A percentile compares a stretch with the other conserved stretches of the same genome.
Evolutionary conservation across 1,140 invertebrate species (phyloP).

Genomic region (Drosophila orena): DNA sequence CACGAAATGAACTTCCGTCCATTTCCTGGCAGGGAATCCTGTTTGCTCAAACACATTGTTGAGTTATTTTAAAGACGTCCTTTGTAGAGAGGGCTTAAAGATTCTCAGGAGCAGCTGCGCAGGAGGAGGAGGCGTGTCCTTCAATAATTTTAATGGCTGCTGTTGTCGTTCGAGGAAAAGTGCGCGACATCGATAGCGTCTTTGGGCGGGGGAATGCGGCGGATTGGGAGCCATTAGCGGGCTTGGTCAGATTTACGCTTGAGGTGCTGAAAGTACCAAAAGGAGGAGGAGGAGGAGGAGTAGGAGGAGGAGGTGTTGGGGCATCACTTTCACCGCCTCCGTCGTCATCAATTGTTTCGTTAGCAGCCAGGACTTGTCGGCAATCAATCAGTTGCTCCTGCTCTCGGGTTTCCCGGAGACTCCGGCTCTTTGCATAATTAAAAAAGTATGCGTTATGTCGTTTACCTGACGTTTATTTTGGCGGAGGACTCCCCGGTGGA

Average conservation of each 20-base stretch:
- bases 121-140: not conserved
- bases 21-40: not conserved
- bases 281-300: not conserved
- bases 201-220: not conserved
- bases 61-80: slow-evolving; percentile 11
- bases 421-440: slow-evolving; percentile 77
- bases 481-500: slow-evolving; percentile 5
- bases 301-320: not conserved
- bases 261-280: slow-evolving; percentile 1
- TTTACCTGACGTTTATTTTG: slow-evolving; percentile 59
- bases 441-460: slow-evolving; percentile 74
- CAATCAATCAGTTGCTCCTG: slow-evolving; percentile 69
- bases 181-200: slow-evolving; percentile 47
- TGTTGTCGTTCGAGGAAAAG: slow-evolving; percentile 56
- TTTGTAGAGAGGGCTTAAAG: slow-evolving; percentile 17
- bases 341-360: slow-evolving; percentile 57
- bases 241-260: slow-evolving; percentile 35
- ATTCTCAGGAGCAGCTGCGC: slow-evolving; percentile 1
- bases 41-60: slow-evolving; percentile 12
- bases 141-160: slow-evolving; percentile 68
- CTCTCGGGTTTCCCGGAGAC: slow-evolving; percentile 27
- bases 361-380: slow-evolving; percentile 43
- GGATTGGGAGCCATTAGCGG: slow-evolving; percentile 40
- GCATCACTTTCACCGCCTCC: slow-evolving; percentile 27
- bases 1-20: slow-evolving; percentile 8